phyloP scores from a whole-genome alignment of 2,888 invertebrate genomes.

The Scotopteryx bipunctaria region DNA sequence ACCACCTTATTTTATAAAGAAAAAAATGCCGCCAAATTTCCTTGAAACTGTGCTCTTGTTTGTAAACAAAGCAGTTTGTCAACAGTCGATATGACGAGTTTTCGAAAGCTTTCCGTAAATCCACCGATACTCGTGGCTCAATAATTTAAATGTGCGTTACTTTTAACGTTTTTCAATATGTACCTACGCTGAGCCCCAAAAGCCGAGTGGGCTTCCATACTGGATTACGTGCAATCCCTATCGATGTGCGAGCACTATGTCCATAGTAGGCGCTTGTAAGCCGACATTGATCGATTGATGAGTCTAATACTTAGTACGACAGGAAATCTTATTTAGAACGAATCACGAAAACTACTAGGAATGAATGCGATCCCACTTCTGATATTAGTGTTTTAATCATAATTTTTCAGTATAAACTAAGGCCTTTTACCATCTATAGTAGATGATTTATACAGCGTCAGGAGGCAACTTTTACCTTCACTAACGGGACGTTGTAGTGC shows the following conservation, averaged over 20 bases:
- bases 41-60: not conserved
- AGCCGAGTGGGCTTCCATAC: slow-evolving; percentile 22
- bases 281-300: slow-evolving; percentile 30
- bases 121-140: not conserved
- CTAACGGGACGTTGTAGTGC: too few species aligned
- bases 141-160: slow-evolving; percentile 8
- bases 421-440: too few species aligned
- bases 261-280: slow-evolving; percentile 25
- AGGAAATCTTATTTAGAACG: slow-evolving; percentile 18
- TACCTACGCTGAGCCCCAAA: slow-evolving; percentile 23
- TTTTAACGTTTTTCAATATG: slow-evolving; percentile 21
- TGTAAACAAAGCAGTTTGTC: not conserved
- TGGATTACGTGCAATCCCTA: slow-evolving; percentile 31
- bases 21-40: too few species aligned
- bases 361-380: too few species aligned
- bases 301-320: slow-evolving; percentile 7
- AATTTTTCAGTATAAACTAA: too few species aligned
- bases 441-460: too few species aligned
- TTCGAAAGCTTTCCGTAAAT: slow-evolving; percentile 3
- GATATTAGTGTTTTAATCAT: too few species aligned
- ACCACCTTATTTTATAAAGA: too few species aligned
- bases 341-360: slow-evolving; percentile 1
- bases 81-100: slow-evolving; percentile 7
- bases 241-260: slow-evolving; percentile 29
- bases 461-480: too few species aligned